phyloP scores from a whole-genome alignment of 2,888 invertebrate species.

The Cephus spinipes region DNA sequence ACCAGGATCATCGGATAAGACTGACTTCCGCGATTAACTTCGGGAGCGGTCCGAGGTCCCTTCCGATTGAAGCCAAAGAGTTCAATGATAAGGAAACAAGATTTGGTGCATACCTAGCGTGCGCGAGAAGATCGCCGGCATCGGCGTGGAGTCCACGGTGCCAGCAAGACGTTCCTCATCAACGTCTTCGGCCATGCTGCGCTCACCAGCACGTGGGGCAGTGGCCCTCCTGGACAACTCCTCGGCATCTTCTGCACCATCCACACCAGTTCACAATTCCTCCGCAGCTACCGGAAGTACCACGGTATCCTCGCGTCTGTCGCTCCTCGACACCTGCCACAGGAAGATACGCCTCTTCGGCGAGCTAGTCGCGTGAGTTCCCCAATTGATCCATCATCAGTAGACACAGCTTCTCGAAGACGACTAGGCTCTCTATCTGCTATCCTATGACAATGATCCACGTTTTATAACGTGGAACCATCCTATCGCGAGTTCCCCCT shows the following conservation, averaged over 20 bases:
- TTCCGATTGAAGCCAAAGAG: constrained; percentile 9
- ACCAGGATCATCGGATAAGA: neutral
- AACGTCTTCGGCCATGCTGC: constrained; percentile 52
- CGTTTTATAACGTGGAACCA: neutral
- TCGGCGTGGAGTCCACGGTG: constrained; percentile 58
- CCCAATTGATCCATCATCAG: neutral
- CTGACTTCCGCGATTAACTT: neutral
- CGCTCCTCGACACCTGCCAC: constrained; percentile 79
- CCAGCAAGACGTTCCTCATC: constrained; percentile 39
- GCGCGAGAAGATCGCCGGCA: constrained; percentile 53
- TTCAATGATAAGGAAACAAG: constrained; percentile 51
- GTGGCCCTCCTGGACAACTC: constrained; percentile 39
- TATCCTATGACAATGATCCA: neutral
- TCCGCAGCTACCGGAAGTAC: constrained; percentile 34
- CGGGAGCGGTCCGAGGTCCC: neutral
- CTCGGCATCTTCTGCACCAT: constrained; percentile 47
- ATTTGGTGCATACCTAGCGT: constrained; percentile 57
- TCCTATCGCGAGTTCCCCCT: neutral
- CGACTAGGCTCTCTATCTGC: neutral
- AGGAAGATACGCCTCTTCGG: constrained; percentile 79
- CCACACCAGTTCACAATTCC: constrained; percentile 52
- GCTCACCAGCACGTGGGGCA: constrained; percentile 56
- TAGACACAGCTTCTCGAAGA: neutral
- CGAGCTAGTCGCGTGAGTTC: constrained; percentile 79
- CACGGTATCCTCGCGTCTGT: constrained; percentile 69